These are phyloP conservation scores for Catonia carolina DNA, from an alignment of 2,888 invertebrate species.

Conservation along the genomic window DNA sequence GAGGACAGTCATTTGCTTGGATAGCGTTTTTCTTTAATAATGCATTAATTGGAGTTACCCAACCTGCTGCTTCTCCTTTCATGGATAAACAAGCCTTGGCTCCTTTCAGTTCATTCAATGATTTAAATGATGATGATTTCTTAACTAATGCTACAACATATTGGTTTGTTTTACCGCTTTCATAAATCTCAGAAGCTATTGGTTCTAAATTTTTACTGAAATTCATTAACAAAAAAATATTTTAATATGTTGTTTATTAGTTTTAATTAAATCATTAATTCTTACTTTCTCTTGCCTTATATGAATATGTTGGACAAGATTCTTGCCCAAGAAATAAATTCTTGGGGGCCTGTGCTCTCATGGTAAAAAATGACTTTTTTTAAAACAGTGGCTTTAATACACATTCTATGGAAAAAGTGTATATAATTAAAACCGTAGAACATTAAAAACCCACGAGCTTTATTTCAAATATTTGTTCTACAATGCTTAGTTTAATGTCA, in stretches of 20 bases:
- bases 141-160: constrained; percentile 61
- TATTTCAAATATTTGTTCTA: no score
- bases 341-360: no score
- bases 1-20: constrained; percentile 49
- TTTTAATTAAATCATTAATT: no score
- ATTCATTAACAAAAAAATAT: constrained; percentile 36
- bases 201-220: constrained; percentile 52
- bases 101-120: constrained; percentile 55
- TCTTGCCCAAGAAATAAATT: no score
- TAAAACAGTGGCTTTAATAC: no score
- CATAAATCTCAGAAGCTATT: constrained; percentile 59
- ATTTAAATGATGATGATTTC: constrained; percentile 50
- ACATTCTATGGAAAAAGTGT: no score
- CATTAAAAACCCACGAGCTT: no score
- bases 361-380: no score
- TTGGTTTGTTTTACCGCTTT: constrained; percentile 48
- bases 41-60: constrained; percentile 47
- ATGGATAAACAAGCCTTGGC: constrained; percentile 50
- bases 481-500: no score
- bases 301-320: no score
- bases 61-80: constrained; percentile 48
- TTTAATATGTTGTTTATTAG: neutral
- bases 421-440: no score
- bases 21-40: constrained; percentile 54
- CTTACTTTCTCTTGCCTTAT: no score